Conservation (phyloP, 1,140 invertebrate species). For the Drosophila littoralis region DNA sequence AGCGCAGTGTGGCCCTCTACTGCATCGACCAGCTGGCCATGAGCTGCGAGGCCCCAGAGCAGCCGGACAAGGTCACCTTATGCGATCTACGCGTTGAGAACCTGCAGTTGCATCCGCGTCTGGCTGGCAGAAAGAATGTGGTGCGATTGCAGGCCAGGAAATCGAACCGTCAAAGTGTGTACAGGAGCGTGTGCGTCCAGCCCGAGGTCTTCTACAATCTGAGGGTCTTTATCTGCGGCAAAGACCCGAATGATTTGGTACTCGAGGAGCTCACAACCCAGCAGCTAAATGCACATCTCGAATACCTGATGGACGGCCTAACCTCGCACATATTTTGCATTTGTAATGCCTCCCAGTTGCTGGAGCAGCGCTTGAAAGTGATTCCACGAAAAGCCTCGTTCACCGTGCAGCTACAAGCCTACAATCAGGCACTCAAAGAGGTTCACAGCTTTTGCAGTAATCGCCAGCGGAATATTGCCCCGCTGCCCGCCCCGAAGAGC, state of each 20-base stretch:
- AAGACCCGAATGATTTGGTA: neutral
- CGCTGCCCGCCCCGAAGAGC: neutral
- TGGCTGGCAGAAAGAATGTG: neutral
- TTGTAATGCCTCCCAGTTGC: constrained; percentile 11
- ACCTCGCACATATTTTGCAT: constrained; percentile 12
- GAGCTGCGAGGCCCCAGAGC: neutral
- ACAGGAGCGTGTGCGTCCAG: neutral
- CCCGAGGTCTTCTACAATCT: constrained; percentile 18
- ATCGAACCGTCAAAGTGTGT: neutral
- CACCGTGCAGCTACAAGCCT: neutral
- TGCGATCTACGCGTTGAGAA: neutral
- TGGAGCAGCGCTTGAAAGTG: neutral
- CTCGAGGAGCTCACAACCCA: constrained; percentile 3
- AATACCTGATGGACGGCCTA: constrained; percentile 12
- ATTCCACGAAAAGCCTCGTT: neutral
- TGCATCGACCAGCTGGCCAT: constrained; percentile 24
- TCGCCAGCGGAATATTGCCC: neutral
- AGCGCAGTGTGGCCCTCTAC: constrained; percentile 22
- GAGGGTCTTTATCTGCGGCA: constrained; percentile 4
- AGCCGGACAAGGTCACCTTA: neutral
- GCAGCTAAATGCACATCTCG: constrained; percentile 1
- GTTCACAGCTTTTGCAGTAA: neutral
- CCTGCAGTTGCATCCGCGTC: neutral
- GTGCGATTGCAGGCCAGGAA: neutral
- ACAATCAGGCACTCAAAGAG: neutral